A percentile compares a stretch with the other conserved stretches of the same genome.
Conservation (phyloP, 2,888 invertebrate species). For the Sturmia bella region DNA sequence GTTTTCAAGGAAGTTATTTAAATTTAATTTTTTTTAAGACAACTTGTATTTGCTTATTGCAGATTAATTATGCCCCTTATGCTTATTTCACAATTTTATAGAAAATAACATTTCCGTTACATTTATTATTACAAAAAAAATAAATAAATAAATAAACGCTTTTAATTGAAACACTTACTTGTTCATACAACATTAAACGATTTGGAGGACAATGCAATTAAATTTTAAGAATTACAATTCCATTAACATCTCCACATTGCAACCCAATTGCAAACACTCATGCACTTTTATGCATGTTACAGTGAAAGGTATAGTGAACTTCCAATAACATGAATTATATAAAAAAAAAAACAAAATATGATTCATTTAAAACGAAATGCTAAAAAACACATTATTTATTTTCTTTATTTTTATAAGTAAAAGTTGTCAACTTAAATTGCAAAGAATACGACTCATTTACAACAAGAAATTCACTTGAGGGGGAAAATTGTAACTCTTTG, state of each 20-base stretch:
- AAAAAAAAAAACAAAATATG: constrained; percentile 36
- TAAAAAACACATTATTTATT: constrained; percentile 25
- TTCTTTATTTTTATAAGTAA: constrained; percentile 56
- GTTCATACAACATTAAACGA: constrained; percentile 8
- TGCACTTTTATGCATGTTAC: constrained; percentile 1
- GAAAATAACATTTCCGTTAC: constrained; percentile 30
- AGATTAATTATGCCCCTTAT: no score
- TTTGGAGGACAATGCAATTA: constrained; percentile 45
- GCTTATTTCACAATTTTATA: constrained; percentile 3
- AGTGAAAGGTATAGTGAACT: constrained; percentile 65
- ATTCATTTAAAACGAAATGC: constrained; percentile 43
- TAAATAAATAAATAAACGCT: background rate
- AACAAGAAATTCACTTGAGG: constrained; percentile 25
- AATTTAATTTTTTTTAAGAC: no score
- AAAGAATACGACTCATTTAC: constrained; percentile 34
- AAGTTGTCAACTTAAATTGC: constrained; percentile 62
- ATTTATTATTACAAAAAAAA: background rate
- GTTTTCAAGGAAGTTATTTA: no score
- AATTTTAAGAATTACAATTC: constrained; percentile 47
- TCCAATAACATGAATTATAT: constrained; percentile 27
- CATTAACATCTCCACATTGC: constrained; percentile 32
- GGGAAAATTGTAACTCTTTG: background rate
- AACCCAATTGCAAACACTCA: constrained; percentile 25
- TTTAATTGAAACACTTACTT: constrained; percentile 16
- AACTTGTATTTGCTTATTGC: no score